Evolutionary conservation across 2,797 vertebrate species (phyloP).

Genomic region (Rhadinocentrus ornatus): DNA sequence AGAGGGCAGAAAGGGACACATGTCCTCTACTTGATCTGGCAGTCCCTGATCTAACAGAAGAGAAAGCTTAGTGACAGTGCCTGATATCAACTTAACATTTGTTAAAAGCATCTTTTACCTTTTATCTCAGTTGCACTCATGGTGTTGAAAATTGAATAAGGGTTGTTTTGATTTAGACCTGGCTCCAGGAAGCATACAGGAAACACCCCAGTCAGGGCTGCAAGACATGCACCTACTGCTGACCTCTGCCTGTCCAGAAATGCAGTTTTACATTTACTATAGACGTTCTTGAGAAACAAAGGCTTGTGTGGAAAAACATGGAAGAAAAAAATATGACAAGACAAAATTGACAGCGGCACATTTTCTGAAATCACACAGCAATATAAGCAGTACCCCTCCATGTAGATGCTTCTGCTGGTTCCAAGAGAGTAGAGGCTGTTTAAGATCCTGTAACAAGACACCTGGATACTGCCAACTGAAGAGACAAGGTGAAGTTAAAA

Average conservation of each 20-base stretch:
- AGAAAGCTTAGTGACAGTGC: not conserved
- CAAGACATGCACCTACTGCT: conserved; percentile 90
- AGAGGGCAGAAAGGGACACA: conserved; percentile 88
- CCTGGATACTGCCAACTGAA: conserved; percentile 90
- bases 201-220: conserved; percentile 90
- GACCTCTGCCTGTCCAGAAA: conserved; percentile 84
- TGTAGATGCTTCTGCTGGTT: conserved; percentile 88
- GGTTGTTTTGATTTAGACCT: conserved; percentile 85
- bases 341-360: not conserved
- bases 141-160: conserved; percentile 88
- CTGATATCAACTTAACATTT: not conserved
- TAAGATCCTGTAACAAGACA: conserved; percentile 92
- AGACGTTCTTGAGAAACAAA: not conserved
- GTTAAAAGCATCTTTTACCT: conserved; percentile 74
- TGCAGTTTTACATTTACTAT: not conserved
- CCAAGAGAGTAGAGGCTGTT: conserved; percentile 91
- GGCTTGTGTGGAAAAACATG: not conserved
- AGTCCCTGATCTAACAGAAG: conserved; percentile 79
- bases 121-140: conserved; percentile 83
- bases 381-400: conserved; percentile 86
- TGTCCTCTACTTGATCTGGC: conserved; percentile 82
- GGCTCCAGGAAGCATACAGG: conserved; percentile 95
- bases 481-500: conserved; percentile 38
- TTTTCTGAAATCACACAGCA: conserved; percentile 5
- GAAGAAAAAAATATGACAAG: not conserved